Evolutionary conservation across 2,888 invertebrate genomes (phyloP).

Genomic region (Acleris sparsana): DNA sequence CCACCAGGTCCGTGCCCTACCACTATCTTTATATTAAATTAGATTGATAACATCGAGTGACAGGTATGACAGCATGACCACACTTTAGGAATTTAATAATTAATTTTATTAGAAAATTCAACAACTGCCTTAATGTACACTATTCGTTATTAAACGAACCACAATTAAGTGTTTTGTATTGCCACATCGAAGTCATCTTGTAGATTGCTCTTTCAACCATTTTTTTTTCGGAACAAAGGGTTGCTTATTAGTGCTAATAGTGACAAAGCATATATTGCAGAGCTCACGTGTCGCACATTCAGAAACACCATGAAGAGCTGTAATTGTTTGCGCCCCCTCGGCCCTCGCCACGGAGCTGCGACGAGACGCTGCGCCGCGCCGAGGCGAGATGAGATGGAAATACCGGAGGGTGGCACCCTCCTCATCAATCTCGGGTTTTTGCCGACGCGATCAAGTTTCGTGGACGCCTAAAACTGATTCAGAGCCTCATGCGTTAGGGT

Average conservation of each 20-base stretch:
- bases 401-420: conserved; percentile 30
- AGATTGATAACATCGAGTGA: too few species aligned
- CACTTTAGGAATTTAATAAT: too few species aligned
- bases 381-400: conserved; percentile 39
- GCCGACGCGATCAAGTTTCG: conserved; percentile 52
- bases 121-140: too few species aligned
- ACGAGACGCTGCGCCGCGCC: conserved; percentile 14
- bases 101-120: too few species aligned
- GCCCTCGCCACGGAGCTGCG: conserved; percentile 10
- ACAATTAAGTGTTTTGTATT: too few species aligned
- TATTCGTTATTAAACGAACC: too few species aligned
- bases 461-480: conserved; percentile 48
- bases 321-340: conserved; percentile 24
- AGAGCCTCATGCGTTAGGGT: conserved; percentile 47
- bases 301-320: conserved; percentile 32
- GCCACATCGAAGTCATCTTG: too few species aligned
- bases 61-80: too few species aligned
- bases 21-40: too few species aligned
- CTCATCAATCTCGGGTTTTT: conserved; percentile 58
- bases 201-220: background rate
- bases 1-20: too few species aligned
- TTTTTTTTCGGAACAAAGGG: background rate
- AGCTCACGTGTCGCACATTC: conserved; percentile 1
- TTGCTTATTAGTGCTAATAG: background rate
- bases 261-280: background rate